Conservation (phyloP, 2,888 invertebrate genomes). For the Deladenus siricidicola region DNA sequence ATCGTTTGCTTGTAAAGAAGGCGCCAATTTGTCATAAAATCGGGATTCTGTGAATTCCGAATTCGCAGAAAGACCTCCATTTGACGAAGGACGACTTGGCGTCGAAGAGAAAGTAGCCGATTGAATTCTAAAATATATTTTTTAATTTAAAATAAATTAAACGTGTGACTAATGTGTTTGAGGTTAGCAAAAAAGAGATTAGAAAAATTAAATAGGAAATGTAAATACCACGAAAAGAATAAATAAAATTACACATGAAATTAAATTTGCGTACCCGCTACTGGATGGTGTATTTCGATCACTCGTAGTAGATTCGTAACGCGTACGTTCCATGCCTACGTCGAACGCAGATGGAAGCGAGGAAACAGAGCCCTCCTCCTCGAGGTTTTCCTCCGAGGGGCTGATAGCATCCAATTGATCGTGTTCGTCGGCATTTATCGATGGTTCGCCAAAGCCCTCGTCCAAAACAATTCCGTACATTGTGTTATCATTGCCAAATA, state of each 20-base stretch:
- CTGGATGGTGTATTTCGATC: no score
- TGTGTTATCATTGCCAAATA: background rate
- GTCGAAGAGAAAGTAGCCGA: background rate
- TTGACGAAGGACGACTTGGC: background rate
- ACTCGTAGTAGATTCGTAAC: background rate
- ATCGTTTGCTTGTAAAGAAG: no score
- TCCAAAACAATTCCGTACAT: background rate
- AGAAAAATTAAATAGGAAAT: no score
- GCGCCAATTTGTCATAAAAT: slow-evolving; percentile 1
- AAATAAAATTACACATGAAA: no score
- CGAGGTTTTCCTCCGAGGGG: background rate
- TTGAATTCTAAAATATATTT: background rate
- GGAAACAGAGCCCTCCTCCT: no score
- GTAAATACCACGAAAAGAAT: no score
- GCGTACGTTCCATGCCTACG: background rate
- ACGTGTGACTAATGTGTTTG: no score
- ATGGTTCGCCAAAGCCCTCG: background rate
- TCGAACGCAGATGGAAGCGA: background rate
- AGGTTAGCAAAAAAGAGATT: no score
- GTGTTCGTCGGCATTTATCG: background rate
- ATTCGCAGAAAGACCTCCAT: background rate
- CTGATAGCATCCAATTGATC: background rate
- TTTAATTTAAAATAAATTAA: background rate
- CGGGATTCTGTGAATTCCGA: background rate
- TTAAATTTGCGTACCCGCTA: background rate